phyloP scores from a whole-genome alignment of 2,113 vertebrate genomes.

The Myocastor coypus region DNA sequence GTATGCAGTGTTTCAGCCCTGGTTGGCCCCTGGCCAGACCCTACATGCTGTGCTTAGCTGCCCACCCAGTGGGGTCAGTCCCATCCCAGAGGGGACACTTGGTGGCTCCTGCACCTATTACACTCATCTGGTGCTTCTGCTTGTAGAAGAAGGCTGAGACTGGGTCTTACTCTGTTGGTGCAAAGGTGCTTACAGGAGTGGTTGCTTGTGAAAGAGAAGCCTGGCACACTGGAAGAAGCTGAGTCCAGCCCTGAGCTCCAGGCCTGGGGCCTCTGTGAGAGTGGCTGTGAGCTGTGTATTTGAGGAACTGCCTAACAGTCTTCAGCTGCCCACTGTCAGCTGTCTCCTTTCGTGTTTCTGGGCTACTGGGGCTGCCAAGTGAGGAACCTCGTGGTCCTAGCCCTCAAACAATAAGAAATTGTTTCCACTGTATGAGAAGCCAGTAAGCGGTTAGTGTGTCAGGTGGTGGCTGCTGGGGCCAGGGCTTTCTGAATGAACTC shows the following conservation, averaged over 20 bases:
- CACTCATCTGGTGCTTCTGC: background rate
- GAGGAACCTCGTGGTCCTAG: conserved; percentile 60
- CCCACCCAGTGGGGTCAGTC: background rate
- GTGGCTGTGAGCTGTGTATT: conserved; percentile 58
- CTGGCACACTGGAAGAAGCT: background rate
- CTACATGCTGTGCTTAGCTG: background rate
- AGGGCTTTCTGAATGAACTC: conserved; percentile 12
- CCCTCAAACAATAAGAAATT: conserved; percentile 74
- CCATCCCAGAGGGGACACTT: background rate
- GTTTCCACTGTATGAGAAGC: conserved; percentile 57
- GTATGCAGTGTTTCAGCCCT: background rate
- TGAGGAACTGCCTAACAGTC: conserved; percentile 25
- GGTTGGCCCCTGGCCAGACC: background rate
- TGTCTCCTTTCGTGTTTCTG: conserved; percentile 59
- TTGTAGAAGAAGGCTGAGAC: background rate
- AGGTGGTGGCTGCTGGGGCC: conserved; percentile 38
- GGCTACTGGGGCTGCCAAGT: conserved; percentile 66
- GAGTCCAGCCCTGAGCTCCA: conserved; percentile 12
- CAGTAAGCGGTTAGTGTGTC: conserved; percentile 29
- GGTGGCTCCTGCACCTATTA: background rate
- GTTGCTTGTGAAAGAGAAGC: background rate
- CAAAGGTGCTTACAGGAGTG: too few species aligned
- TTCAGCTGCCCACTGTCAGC: background rate
- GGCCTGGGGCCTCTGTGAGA: background rate
- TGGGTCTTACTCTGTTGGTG: background rate